These are phyloP conservation scores for Micromys minutus DNA, from an alignment of 2,113 vertebrate genomes.

Conservation along the genomic window DNA sequence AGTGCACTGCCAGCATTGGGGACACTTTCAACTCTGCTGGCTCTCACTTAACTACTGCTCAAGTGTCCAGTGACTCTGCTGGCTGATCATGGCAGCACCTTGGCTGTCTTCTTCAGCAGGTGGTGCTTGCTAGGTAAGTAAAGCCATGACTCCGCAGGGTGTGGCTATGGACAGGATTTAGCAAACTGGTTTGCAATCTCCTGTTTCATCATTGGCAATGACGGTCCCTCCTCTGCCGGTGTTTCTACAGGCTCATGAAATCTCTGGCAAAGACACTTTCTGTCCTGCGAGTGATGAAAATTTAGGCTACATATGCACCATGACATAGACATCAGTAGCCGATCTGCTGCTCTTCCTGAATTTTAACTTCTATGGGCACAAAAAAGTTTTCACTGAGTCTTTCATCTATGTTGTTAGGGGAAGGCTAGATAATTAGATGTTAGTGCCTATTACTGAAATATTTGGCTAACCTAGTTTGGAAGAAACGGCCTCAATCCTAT, in stretches of 20 bases:
- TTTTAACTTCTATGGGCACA: slow-evolving; percentile 44
- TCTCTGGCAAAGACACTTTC: slow-evolving; percentile 36
- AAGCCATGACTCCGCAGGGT: slow-evolving; percentile 68
- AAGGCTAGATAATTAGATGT: slow-evolving; percentile 16
- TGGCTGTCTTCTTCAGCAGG: background rate
- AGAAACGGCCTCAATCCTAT: background rate
- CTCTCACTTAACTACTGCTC: background rate
- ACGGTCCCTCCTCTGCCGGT: slow-evolving; percentile 43
- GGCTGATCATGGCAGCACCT: background rate
- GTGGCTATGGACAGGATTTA: slow-evolving; percentile 65
- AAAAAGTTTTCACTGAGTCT: background rate
- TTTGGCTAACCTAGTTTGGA: slow-evolving; percentile 40
- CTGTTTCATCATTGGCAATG: slow-evolving; percentile 65
- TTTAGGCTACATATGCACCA: background rate
- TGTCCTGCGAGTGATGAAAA: background rate
- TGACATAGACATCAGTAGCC: background rate
- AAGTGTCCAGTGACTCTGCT: background rate
- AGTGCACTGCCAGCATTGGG: background rate
- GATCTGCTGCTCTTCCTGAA: background rate
- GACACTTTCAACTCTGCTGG: background rate
- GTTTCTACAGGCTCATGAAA: slow-evolving; percentile 55
- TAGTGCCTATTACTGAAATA: slow-evolving; percentile 44
- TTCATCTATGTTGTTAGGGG: slow-evolving; percentile 24
- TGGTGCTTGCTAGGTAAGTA: slow-evolving; percentile 47
- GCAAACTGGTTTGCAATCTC: slow-evolving; percentile 78